phyloP scores from a whole-genome alignment of 2,888 invertebrate genomes.

The Frankliniella intonsa region DNA sequence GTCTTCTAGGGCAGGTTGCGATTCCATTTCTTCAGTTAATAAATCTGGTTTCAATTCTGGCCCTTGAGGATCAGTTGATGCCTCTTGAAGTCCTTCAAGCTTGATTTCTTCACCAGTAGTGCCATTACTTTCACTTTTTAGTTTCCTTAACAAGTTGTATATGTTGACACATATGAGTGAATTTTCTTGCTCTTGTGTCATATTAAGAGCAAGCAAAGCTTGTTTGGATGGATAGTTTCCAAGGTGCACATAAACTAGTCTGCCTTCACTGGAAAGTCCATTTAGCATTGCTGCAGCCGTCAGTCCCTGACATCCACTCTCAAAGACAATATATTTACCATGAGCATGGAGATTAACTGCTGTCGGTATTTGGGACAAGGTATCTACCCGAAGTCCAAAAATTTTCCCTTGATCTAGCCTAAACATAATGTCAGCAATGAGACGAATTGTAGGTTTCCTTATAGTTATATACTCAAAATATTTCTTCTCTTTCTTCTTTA shows the following conservation, averaged over 20 bases:
- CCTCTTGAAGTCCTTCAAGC: too few species aligned
- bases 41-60: background rate
- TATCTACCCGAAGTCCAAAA: slow-evolving; percentile 76
- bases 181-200: slow-evolving; percentile 62
- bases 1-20: slow-evolving; percentile 19
- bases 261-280: slow-evolving; percentile 63
- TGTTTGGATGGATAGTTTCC: slow-evolving; percentile 76
- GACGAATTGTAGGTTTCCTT: slow-evolving; percentile 70
- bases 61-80: too few species aligned
- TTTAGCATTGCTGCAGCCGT: slow-evolving; percentile 77
- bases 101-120: slow-evolving; percentile 20
- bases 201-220: slow-evolving; percentile 75
- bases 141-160: slow-evolving; percentile 45
- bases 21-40: slow-evolving; percentile 36
- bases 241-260: slow-evolving; percentile 70
- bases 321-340: slow-evolving; percentile 68
- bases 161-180: slow-evolving; percentile 72
- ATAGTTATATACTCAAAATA: slow-evolving; percentile 81
- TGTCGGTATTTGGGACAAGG: slow-evolving; percentile 81
- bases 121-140: slow-evolving; percentile 1
- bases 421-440: slow-evolving; percentile 81
- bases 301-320: slow-evolving; percentile 82
- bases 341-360: slow-evolving; percentile 74
- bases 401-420: slow-evolving; percentile 70
- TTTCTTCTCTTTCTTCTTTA: slow-evolving; percentile 91